Evolutionary conservation across 2,797 vertebrate species (phyloP), one percentile per base, ranked within the genome.

Genomic region (Fistularia tabacaria): DNA sequence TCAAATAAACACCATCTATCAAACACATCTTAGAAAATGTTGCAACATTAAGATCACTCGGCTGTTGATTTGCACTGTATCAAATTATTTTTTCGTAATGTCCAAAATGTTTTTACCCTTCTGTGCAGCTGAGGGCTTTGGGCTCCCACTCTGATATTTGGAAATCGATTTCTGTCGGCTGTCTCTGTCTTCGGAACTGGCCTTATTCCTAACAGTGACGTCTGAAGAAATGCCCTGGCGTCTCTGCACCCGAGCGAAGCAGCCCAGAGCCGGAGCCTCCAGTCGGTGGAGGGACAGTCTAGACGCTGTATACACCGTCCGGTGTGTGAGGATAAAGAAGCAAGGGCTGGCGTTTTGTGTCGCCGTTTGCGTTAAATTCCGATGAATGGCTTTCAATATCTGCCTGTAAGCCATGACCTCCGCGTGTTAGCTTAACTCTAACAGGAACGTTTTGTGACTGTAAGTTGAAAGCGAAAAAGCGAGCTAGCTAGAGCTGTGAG

Each of bases 61-160:
- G 25, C 25, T 25, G 25, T 25, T 25, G 25, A 5, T 49, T 8
- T 36, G 13, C 14, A 11, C 44, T 12, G 46, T 15, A 3, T 49
- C 8, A 49, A 49, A 37, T 12, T 37, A 38, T 9, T 6, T 50
- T 6, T 11, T 8, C 6, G 40, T 10, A 7, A 8, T 13, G 8
- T 51, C 8, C 7, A 37, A 49, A 43, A 14, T 38, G 36, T 9
- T 3, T 6, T 6, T 81, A 98, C 96, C 94, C 94, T 90, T 97
- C 41, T 91, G 92, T 15, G 90, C 67, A 7, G 90, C 62, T 3
- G 93, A 91, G 5, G 86, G 7, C 36, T 77, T 60, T 0, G 89
- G 49, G 0, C 80, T 85, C 0, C 69, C 80, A 3, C 69, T 53
- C 37, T 70, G 76, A 13, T 57, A 80, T 62, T 74, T 82, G 40